Evolutionary conservation across 2,888 invertebrate species (phyloP), one percentile per base, ranked within the genome.

Genomic region (Drosophila ezoana): DNA sequence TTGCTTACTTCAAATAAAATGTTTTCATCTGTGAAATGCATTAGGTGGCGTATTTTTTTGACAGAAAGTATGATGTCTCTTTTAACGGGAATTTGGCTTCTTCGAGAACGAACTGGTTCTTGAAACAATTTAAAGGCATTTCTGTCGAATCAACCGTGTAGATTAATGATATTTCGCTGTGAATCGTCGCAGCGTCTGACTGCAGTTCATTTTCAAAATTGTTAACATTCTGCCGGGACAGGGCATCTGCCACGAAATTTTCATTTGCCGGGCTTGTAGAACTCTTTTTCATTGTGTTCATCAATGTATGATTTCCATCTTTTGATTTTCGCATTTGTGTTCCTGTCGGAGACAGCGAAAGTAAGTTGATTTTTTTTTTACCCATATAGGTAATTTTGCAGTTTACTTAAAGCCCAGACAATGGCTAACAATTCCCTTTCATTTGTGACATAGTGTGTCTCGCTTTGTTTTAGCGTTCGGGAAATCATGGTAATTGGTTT

Each of bases 131-230:
- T 35, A 35, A 13, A 9, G 4, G n/a, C 8, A 43, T 53, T 11
- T 53, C 54, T 20, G 44, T 44, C 6, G 35, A 14, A n/a, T 23
- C 35, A 44, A 44, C 1, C 44, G 44, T 54, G 43, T 44, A 44
- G 43, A 41, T 18, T 53, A 53, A 18, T 6, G 52, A 16, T 4
- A 18, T 3, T 18, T 41, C 40, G 16, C 40, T 40, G 8, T 40
- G 10, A 16, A 16, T 40, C 9, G 40, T 40, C 16, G 40, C 18
- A 18, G 18, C 18, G 35, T 11, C 35, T 35, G 35, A 10, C 4
- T 35, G 35, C 10, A 35, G 13, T 13, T 35, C 35, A 35, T 35
- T 35, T 35, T 35, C 13, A 3, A 13, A 35, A 8, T 35, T 13
- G 8, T 13, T 35, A 5, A 35, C 13, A 11, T 4, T 35, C 4